Base-by-base conservation (phyloP, 2,113 vertebrate species). In the Equus quagga region DNA sequence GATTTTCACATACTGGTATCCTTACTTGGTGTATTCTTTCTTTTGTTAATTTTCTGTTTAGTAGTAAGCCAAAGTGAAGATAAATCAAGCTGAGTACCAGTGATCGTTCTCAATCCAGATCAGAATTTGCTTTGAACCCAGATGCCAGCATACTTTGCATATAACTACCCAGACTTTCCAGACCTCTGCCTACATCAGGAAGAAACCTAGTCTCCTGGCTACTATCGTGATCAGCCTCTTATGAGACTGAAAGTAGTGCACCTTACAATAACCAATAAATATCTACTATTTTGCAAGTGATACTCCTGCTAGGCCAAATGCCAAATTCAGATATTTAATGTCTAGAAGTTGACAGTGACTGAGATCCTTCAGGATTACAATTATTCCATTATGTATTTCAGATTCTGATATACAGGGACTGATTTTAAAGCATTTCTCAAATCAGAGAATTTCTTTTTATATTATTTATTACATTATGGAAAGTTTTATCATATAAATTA, bases 81-180 rank as follows among this genome's bases (percentile, higher is more conserved):
- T 49, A 83, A 49, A 76, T 76, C 58, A 65, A 85, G 6, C 46
- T 33, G 1, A 58, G 6, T 67, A 58, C 6, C 58, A 64, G 4
- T 49, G 21, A 51, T 46, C 51, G 13, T 44, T 85, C 13, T 65
- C 12, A 67, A 51, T 33, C 10, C 24, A 49, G 18, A 58, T n/a
- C 28, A 78, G 54, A 67, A 11, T 49, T 83, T 54, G 56, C 15
- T 49, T 83, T 54, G 56, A 69, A 58, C 6, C 6, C 2, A 64
- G 10, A 41, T 5, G 0, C 5, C 21, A 8, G 31, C 2, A n/a
- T 36, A 76, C 15, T 4, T 17, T 11, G 44, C 17, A 19, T 56
- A n/a, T 41, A 83, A 51, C 36, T 36, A 60, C 8, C 33, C 21
- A 54, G 56, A 33, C 49, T 67, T 36, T 36, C n/a, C 60, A 58